These are phyloP conservation scores for Hyla sarda DNA, from an alignment of 2,113 vertebrate species.

Conservation along the genomic window DNA sequence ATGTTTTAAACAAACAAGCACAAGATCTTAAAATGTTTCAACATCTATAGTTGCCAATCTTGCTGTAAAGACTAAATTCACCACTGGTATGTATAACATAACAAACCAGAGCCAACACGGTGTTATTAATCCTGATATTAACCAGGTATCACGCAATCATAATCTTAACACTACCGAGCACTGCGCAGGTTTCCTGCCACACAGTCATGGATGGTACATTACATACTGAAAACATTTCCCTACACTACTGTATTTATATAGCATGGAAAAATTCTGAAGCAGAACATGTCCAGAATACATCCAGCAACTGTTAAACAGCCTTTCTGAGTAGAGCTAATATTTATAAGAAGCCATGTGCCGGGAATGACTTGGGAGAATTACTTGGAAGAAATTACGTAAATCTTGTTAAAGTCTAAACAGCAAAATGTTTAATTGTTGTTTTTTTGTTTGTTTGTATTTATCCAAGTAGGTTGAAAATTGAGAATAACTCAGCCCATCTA, in stretches of 20 bases:
- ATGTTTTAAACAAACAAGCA: neutral
- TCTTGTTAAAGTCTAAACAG: too few species aligned
- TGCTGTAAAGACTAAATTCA: neutral
- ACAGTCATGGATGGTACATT: neutral
- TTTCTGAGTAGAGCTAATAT: constrained; percentile 45
- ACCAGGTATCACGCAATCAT: constrained; percentile 4
- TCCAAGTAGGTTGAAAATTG: too few species aligned
- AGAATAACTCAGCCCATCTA: too few species aligned
- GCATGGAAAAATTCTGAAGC: neutral
- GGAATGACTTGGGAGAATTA: constrained; percentile 25
- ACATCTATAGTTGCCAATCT: neutral
- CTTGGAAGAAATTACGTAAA: too few species aligned
- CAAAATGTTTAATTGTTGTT: too few species aligned
- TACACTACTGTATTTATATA: neutral
- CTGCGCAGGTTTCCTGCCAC: constrained; percentile 15
- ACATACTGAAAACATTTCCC: constrained; percentile 19
- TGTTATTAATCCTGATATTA: constrained; percentile 1
- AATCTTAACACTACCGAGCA: constrained; percentile 22
- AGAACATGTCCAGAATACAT: constrained; percentile 13
- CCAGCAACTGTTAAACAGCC: constrained; percentile 43
- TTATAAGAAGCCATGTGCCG: constrained; percentile 30
- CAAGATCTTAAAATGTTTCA: neutral
- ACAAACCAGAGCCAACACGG: neutral
- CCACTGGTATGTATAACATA: neutral
- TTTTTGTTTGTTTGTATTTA: too few species aligned